Base-by-base conservation (phyloP, 2,888 invertebrate genomes). In the Eristalis pertinax region DNA sequence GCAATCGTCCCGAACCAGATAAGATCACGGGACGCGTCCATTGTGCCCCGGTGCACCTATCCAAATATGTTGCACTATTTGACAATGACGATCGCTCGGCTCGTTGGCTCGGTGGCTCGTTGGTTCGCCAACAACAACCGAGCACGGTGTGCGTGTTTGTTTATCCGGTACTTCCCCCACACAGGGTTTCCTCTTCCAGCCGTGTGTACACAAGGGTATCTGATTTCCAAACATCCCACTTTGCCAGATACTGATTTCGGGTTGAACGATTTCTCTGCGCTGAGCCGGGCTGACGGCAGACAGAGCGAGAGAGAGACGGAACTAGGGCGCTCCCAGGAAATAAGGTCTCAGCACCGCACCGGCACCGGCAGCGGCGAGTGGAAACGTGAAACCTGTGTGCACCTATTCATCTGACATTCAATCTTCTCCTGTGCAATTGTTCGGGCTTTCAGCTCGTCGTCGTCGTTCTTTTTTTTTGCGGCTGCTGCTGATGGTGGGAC, bases 191-290 rank as follows among this genome's bases (percentile, higher is more conserved):
- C 63, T 67, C 43, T 74, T 19, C 38, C 75, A 67, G 67, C 50
- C 38, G 38, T n/a, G 29, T 56, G 68, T 70, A 86, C 74, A 87
- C 79, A 84, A 87, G 79, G 74, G 87, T 87, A 87, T 87, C 87
- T 87, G 84, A 87, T 87, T 87, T 87, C 87, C 87, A 84, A 87
- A 87, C 84, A 87, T 87, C 87, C 87, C 84, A 87, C 87, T 84
- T 84, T 68, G 75, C 79, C 50, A 83, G 87, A 84, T 87, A 50
- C 50, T 5, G 32, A 87, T 87, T 87, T 84, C 84, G 87, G 87
- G 87, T 87, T 84, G 87, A 87, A 83, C 79, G 79, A 87, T 87
- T 87, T 64, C 38, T 64, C 56, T 72, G 62, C 10, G 26, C 26
- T 4, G 26, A 26, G 7, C 8, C 7, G 29, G 0, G 29, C 29